Percentiles rank a stretch among this genome's conserved stretches.
Conservation (phyloP, 2,797 vertebrate genomes). For the Enteromius treurensis region DNA sequence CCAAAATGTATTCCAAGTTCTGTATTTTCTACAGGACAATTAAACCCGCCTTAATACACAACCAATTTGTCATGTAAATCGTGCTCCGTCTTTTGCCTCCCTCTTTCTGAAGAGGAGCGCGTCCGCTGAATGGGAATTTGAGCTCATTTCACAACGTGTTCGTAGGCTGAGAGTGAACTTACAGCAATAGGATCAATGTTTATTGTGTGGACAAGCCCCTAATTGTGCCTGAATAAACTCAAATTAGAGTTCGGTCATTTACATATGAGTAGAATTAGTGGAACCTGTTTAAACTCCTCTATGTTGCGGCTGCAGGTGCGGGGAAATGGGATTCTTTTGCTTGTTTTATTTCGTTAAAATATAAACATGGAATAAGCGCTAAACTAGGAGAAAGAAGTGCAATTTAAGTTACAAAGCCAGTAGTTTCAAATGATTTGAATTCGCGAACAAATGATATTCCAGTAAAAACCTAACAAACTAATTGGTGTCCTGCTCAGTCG, state of each 20-base stretch:
- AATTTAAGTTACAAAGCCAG: neutral
- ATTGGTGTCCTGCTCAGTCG: neutral
- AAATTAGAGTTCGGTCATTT: conserved; percentile 90
- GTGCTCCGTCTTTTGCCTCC: conserved; percentile 57
- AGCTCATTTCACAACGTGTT: conserved; percentile 88
- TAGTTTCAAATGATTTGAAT: neutral
- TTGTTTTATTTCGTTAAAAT: neutral
- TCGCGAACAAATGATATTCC: neutral
- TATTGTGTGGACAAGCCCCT: conserved; percentile 89
- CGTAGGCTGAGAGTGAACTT: conserved; percentile 67
- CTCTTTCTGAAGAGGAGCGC: conserved; percentile 59
- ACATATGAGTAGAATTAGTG: conserved; percentile 86
- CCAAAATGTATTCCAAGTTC: conserved; percentile 9
- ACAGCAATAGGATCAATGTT: conserved; percentile 90
- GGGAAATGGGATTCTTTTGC: conserved; percentile 10
- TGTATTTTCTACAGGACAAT: neutral
- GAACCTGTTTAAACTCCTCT: conserved; percentile 82
- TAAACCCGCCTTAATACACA: conserved; percentile 48
- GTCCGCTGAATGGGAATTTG: conserved; percentile 75
- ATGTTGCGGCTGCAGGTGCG: conserved; percentile 80
- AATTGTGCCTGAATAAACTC: conserved; percentile 90
- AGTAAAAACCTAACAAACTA: neutral
- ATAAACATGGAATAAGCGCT: neutral
- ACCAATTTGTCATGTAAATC: conserved; percentile 58
- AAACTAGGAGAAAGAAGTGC: neutral